A percentile compares a stretch with the other conserved stretches of the same genome.
These are phyloP conservation scores for Channa maculata DNA, from an alignment of 2,113 vertebrate species.

Conservation along the genomic window DNA sequence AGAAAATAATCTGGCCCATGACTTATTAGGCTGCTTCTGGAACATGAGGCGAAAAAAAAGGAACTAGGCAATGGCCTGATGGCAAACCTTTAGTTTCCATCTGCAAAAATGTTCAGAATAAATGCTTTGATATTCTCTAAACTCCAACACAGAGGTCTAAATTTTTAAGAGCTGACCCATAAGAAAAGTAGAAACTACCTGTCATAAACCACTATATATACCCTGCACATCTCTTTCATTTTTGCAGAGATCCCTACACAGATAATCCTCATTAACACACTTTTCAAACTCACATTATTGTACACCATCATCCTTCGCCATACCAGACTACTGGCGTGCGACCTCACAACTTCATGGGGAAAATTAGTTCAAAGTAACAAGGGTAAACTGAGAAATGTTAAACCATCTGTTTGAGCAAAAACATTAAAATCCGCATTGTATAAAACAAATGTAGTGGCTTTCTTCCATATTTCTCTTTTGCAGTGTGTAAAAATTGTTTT, in stretches of 20 bases:
- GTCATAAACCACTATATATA: too few relatives aligned
- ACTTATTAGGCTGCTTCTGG: too few relatives aligned
- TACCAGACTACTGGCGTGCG: not conserved
- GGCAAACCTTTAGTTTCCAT: not conserved
- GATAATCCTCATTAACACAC: not conserved
- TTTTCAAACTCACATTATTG: not conserved
- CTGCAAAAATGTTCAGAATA: not conserved
- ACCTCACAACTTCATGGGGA: constrained; percentile 3
- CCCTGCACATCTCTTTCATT: not conserved
- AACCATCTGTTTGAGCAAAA: not conserved
- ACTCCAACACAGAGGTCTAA: not conserved
- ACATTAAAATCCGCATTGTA: constrained; percentile 2
- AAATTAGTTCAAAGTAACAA: constrained; percentile 13
- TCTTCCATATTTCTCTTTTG: constrained; percentile 14
- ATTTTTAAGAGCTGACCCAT: not conserved
- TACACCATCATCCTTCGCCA: not conserved
- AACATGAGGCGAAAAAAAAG: too few relatives aligned
- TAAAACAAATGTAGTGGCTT: too few relatives aligned
- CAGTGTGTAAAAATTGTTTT: constrained; percentile 14
- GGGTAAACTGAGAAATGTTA: constrained; percentile 3
- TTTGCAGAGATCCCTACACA: not conserved
- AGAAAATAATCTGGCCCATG: not conserved
- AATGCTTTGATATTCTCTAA: not conserved
- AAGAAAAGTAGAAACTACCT: not conserved
- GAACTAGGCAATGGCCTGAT: too few relatives aligned